Evolutionary conservation across 2,797 vertebrate genomes (phyloP).

Genomic region (Melanotaenia maccullochi): DNA sequence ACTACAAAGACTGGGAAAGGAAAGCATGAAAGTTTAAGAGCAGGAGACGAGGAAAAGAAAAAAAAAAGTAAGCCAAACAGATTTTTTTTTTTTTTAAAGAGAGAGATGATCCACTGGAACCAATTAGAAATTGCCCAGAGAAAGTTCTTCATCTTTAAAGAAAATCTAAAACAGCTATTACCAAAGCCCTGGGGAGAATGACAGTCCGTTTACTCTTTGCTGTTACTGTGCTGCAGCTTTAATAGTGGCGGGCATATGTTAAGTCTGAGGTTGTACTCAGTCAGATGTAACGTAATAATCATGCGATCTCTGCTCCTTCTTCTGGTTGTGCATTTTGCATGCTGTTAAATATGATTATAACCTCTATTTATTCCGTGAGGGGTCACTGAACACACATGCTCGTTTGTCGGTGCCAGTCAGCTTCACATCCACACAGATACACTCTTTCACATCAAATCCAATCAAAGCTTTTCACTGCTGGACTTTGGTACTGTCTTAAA

Average conservation of each 20-base stretch:
- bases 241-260: conserved; percentile 52
- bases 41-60: conserved; percentile 29
- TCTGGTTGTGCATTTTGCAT: conserved; percentile 31
- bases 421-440: conserved; percentile 37
- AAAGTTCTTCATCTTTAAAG: conserved; percentile 66
- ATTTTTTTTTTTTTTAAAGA: conserved; percentile 32
- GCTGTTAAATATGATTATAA: conserved; percentile 56
- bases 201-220: conserved; percentile 43
- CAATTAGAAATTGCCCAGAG: conserved; percentile 78
- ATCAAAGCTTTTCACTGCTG: conserved; percentile 4
- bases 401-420: conserved; percentile 59
- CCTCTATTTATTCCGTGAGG: conserved; percentile 52
- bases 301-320: conserved; percentile 8
- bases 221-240: conserved; percentile 47
- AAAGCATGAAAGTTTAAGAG: conserved; percentile 48
- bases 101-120: conserved; percentile 77
- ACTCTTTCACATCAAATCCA: conserved; percentile 15
- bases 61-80: conserved; percentile 41
- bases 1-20: conserved; percentile 41
- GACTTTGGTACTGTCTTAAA: conserved; percentile 2
- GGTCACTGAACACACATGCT: conserved; percentile 58
- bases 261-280: conserved; percentile 55
- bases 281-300: conserved; percentile 46
- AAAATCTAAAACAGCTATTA: conserved; percentile 71
- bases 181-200: conserved; percentile 51